Percentiles rank a stretch among this genome's conserved stretches.
Evolutionary conservation across 2,113 vertebrate genomes (phyloP).

Genomic region (Paraplagusia blochii): DNA sequence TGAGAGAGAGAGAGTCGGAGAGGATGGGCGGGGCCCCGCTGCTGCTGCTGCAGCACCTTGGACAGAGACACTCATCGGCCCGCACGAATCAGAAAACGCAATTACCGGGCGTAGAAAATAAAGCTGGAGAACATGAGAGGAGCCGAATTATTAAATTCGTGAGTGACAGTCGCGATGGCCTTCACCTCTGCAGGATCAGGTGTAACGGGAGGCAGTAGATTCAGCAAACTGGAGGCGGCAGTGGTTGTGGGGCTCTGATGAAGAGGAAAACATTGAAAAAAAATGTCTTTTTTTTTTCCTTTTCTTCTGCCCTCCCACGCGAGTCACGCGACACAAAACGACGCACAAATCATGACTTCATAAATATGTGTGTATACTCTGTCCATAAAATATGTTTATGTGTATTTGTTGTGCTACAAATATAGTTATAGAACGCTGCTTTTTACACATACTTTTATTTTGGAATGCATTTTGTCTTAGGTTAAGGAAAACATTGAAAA

Average conservation of each 20-base stretch:
- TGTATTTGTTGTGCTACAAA: no score
- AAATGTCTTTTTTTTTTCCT: background rate
- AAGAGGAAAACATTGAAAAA: background rate
- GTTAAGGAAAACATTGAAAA: background rate
- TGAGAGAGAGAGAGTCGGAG: conserved; percentile 8
- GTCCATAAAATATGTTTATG: no score
- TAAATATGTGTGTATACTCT: no score
- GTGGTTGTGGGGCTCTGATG: no score
- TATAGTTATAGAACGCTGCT: no score
- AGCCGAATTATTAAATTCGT: conserved; percentile 49
- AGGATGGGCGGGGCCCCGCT: conserved; percentile 64
- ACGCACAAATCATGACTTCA: background rate
- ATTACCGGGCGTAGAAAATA: conserved; percentile 57
- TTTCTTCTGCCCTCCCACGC: no score
- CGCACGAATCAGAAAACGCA: conserved; percentile 47
- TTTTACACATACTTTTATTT: no score
- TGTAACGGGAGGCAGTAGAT: conserved; percentile 14
- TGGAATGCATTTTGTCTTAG: no score
- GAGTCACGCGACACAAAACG: background rate
- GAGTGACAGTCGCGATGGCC: conserved; percentile 48
- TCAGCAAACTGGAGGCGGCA: conserved; percentile 7
- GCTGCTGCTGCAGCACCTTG: conserved; percentile 69
- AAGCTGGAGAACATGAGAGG: conserved; percentile 30
- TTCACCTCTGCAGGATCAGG: conserved; percentile 27
- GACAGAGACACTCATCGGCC: conserved; percentile 49